Conservation (phyloP, 1,140 invertebrate species). For the Danaus plexippus region DNA sequence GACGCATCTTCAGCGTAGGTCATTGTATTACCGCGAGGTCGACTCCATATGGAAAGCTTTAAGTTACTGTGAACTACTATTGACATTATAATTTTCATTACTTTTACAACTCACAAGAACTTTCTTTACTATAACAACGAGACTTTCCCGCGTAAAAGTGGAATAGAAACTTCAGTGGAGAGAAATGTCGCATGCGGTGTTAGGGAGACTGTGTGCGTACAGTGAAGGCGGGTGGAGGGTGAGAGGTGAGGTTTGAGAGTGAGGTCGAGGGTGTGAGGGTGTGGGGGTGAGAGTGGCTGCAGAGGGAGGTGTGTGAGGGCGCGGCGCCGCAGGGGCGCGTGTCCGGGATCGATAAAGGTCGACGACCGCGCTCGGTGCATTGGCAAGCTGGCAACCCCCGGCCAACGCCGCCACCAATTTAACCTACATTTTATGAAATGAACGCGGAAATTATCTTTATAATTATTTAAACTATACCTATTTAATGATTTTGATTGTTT, state of each 20-base stretch:
- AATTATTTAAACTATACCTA: no score
- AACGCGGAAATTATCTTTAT: constrained; percentile 29
- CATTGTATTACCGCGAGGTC: no score
- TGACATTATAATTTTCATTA: no score
- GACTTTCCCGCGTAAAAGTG: constrained; percentile 24
- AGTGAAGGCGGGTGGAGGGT: constrained; percentile 27
- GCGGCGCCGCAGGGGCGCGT: constrained; percentile 51
- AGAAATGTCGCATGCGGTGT: constrained; percentile 63
- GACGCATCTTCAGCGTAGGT: no score
- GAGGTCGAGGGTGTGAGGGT: constrained; percentile 18
- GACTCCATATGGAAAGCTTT: no score
- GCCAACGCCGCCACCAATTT: constrained; percentile 35
- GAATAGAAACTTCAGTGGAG: constrained; percentile 19
- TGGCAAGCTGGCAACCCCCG: constrained; percentile 45
- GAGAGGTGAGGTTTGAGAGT: constrained; percentile 21
- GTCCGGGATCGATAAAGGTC: constrained; percentile 62
- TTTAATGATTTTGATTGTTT: no score
- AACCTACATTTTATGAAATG: constrained; percentile 64
- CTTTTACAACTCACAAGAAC: no score
- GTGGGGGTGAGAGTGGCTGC: constrained; percentile 22
- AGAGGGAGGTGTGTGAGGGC: constrained; percentile 16
- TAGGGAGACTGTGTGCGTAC: constrained; percentile 31
- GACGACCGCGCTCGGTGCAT: constrained; percentile 59
- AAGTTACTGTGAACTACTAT: no score
- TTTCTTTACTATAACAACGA: no score